These are phyloP conservation scores for Characodon lateralis DNA, from an alignment of 2,797 vertebrate species.

Conservation along the genomic window DNA sequence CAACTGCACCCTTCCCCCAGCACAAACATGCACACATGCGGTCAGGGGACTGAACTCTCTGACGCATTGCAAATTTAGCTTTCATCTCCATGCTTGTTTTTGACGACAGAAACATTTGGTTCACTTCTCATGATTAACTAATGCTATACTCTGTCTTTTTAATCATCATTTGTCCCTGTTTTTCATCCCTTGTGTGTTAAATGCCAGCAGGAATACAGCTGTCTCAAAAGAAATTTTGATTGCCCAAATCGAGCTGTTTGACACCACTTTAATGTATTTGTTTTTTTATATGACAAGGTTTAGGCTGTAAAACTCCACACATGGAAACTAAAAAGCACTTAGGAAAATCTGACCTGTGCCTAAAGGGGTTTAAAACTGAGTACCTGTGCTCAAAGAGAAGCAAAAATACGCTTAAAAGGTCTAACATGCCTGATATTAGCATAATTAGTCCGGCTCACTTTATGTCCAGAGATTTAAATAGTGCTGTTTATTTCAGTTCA, in stretches of 20 bases:
- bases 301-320: background rate
- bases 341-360: background rate
- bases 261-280: background rate
- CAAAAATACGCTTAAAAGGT: background rate
- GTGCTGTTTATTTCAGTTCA: background rate
- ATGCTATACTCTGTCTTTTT: background rate
- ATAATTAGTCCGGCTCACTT: background rate
- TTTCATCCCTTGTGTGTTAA: no score
- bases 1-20: constrained; percentile 63
- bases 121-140: background rate
- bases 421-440: no score
- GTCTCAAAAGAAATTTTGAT: background rate
- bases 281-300: background rate
- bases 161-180: background rate
- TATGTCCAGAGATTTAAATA: background rate
- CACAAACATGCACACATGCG: constrained; percentile 40
- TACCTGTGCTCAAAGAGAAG: background rate
- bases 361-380: background rate
- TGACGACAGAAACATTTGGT: background rate
- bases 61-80: constrained; percentile 15
- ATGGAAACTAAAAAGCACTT: background rate
- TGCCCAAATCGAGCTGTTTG: background rate
- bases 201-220: background rate
- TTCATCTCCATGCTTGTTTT: constrained; percentile 7
- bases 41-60: constrained; percentile 31